Percentiles rank a stretch among this genome's conserved stretches.
Conservation (phyloP, 2,888 invertebrate species). For the Lamellibrachia satsuma region DNA sequence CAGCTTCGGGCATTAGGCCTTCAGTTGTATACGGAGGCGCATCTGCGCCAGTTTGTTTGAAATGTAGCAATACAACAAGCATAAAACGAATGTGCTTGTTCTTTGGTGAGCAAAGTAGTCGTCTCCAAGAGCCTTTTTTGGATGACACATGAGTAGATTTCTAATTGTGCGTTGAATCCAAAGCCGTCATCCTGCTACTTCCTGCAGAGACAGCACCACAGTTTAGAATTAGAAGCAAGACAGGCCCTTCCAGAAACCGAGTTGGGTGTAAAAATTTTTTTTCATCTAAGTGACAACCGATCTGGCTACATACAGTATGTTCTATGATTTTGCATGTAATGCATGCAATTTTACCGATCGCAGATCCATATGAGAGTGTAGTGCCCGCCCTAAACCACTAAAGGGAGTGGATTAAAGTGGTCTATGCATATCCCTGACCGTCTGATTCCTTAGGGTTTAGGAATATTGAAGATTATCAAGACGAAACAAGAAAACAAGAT, state of each 20-base stretch:
- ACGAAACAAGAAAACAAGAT: too few species aligned
- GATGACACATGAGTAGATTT: background rate
- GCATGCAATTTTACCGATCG: too few species aligned
- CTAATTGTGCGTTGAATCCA: background rate
- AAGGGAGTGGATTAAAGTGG: background rate
- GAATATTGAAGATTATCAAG: too few species aligned
- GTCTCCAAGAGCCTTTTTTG: too few species aligned
- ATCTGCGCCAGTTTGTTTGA: background rate
- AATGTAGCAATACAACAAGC: background rate
- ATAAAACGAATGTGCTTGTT: background rate
- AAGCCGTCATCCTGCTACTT: background rate
- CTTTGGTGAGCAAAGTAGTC: background rate
- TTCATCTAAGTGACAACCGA: too few species aligned
- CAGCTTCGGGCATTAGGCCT: background rate
- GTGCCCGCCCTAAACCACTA: too few species aligned
- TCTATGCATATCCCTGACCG: too few species aligned
- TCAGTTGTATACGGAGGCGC: background rate
- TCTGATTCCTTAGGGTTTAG: too few species aligned
- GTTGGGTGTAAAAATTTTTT: background rate
- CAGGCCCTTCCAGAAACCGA: background rate
- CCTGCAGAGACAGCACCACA: background rate
- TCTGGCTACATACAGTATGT: too few species aligned
- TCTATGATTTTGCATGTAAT: too few species aligned
- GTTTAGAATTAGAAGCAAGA: background rate
- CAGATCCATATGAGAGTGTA: too few species aligned